Base-by-base conservation (phyloP, 2,113 vertebrate genomes). In the Agelaius phoeniceus region DNA sequence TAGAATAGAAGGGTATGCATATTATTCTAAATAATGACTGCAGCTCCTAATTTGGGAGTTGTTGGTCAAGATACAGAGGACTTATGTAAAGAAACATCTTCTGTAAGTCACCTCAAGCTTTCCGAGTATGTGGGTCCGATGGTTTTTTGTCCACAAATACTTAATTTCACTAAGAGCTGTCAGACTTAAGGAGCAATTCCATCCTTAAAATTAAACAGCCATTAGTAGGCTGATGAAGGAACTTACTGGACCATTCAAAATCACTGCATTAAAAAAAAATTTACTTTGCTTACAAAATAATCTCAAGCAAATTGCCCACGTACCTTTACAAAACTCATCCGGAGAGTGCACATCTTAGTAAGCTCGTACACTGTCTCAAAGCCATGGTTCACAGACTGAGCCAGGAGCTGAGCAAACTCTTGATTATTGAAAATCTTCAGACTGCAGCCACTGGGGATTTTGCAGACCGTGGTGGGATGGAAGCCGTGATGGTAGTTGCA, bases 251-350 rank as follows among this genome's bases (percentile, higher is more conserved):
- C 37, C 18, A 43, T 54, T 86, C 71, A 85, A 82, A 85, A 66
- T 68, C 44, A 66, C 18, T 13, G 30, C 20, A 54, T 28, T 30
- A 82, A 39, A 26, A 51, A 84, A 78, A 82, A 77, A 17, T 22
- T 65, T 44, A 26, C 63, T 86, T 77, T 49, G 24, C 48, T 89
- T 57, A 78, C 22, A 55, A 87, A 90, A 66, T 10, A 41, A 63
- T 39, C 65, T 52, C 80, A 46, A 78, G 31, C 24, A 67, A 67
- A 43, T 31, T 33, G 31, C 68, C 57, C 59, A 84, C 96, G 65
- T 87, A 99, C 99, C 98, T 99, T 99, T 48, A 99, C 99, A 63
- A 99, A 99, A 96, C 99, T 99, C 99, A 99, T 99, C 72, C 99
- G 99, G 37, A 99, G 99, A 84, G 99, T 99, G 82, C 99, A 99